phyloP scores from a whole-genome alignment of 2,113 vertebrate genomes.

The Ctenodactylus gundi region DNA sequence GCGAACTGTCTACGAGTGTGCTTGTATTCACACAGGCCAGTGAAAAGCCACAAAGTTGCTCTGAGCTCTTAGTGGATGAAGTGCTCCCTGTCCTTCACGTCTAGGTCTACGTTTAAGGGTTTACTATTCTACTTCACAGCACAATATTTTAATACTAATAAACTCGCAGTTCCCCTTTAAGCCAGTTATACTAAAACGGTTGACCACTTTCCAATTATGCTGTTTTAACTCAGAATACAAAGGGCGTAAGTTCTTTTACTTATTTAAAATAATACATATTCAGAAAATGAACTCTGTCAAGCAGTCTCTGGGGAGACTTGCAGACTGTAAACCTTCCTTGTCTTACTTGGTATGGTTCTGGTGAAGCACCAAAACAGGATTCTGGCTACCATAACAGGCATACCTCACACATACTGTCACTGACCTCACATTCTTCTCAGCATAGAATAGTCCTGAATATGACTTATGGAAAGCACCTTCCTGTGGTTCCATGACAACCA shows the following conservation, averaged over 20 bases:
- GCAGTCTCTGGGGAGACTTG: background rate
- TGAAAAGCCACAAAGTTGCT: background rate
- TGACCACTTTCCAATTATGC: background rate
- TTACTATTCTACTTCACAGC: background rate
- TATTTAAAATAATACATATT: background rate
- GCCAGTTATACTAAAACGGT: background rate
- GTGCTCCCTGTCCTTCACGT: background rate
- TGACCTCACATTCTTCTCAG: too few species aligned
- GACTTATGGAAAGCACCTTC: fast-evolving
- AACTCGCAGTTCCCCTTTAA: background rate
- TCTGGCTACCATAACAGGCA: background rate
- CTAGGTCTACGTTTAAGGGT: too few species aligned
- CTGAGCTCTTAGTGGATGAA: background rate
- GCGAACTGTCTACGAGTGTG: background rate
- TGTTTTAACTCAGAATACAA: background rate
- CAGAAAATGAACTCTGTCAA: background rate
- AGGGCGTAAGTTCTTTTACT: background rate
- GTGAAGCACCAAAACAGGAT: background rate
- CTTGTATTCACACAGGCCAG: background rate
- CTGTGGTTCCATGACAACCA: background rate
- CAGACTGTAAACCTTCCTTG: fast-evolving
- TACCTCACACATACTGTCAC: fast-evolving
- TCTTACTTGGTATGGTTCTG: background rate
- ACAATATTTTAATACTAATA: background rate
- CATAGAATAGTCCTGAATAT: too few species aligned